Percentiles rank a stretch among this genome's conserved stretches.
phyloP scores from a whole-genome alignment of 2,888 invertebrate species.

The Drosophila neonasuta region DNA sequence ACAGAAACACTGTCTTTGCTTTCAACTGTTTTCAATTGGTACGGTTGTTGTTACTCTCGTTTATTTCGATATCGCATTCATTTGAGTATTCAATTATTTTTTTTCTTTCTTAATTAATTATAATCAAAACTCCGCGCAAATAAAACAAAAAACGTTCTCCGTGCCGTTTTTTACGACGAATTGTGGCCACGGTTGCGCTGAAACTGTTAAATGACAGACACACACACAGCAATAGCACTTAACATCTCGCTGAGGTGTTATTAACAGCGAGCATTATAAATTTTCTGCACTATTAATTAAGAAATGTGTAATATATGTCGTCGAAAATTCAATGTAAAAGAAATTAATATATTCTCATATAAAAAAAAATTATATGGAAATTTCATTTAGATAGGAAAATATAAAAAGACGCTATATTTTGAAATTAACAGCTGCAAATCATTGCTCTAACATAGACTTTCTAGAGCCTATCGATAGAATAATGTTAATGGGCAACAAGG shows the following conservation, averaged over 20 bases:
- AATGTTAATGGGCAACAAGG: not conserved
- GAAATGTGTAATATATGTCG: not conserved
- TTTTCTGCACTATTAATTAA: not conserved
- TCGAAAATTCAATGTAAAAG: not conserved
- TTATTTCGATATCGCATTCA: slow-evolving; percentile 44
- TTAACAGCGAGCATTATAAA: slow-evolving; percentile 6
- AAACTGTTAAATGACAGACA: slow-evolving; percentile 31
- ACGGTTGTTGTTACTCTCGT: slow-evolving; percentile 15
- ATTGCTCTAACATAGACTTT: not conserved
- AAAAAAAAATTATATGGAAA: not conserved
- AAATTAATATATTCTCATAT: not conserved
- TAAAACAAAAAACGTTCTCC: slow-evolving; percentile 34
- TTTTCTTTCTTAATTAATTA: slow-evolving; percentile 50
- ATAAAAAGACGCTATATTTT: not conserved
- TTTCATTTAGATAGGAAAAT: not conserved
- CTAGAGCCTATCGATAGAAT: not conserved
- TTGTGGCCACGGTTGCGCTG: slow-evolving; percentile 37
- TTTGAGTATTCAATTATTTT: slow-evolving; percentile 42
- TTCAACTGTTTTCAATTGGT: slow-evolving; percentile 33
- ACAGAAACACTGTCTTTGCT: slow-evolving; percentile 35
- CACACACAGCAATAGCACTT: slow-evolving; percentile 16
- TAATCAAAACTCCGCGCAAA: slow-evolving; percentile 37
- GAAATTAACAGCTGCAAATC: slow-evolving; percentile 20
- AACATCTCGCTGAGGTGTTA: slow-evolving; percentile 28
- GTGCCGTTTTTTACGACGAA: slow-evolving; percentile 32